Conservation (phyloP, 2,797 vertebrate genomes). For the Channallabes apus region DNA sequence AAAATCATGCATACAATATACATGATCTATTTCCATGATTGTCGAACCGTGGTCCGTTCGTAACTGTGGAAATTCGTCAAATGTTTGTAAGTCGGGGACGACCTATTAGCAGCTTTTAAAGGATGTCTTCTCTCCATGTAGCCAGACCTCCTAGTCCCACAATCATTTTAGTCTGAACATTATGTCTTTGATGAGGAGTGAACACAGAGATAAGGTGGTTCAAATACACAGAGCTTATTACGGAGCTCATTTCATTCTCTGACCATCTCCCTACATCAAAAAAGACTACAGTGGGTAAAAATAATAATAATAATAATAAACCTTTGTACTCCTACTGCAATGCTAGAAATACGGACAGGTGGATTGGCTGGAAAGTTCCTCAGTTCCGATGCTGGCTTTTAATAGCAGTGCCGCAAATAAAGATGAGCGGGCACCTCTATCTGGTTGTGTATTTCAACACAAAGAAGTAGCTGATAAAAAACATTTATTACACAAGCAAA, state of each 20-base stretch:
- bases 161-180: slow-evolving; percentile 34
- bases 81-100: no score
- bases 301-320: slow-evolving; percentile 24
- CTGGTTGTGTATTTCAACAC: slow-evolving; percentile 29
- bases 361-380: slow-evolving; percentile 29
- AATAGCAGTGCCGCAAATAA: slow-evolving; percentile 34
- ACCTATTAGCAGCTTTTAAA: slow-evolving; percentile 3
- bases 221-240: slow-evolving; percentile 41
- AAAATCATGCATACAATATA: no score
- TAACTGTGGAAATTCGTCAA: no score
- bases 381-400: slow-evolving; percentile 30
- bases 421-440: background rate
- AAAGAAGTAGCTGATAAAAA: slow-evolving; percentile 4
- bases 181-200: slow-evolving; percentile 40
- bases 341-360: slow-evolving; percentile 4
- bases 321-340: slow-evolving; percentile 32
- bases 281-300: slow-evolving; percentile 41
- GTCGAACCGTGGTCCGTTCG: no score
- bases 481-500: background rate
- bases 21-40: no score
- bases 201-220: slow-evolving; percentile 47
- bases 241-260: slow-evolving; percentile 37
- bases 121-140: background rate
- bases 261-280: slow-evolving; percentile 48
- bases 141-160: slow-evolving; percentile 15